Evolutionary conservation across 2,888 invertebrate species (phyloP).

Genomic region (Epistrophe grossulariae): DNA sequence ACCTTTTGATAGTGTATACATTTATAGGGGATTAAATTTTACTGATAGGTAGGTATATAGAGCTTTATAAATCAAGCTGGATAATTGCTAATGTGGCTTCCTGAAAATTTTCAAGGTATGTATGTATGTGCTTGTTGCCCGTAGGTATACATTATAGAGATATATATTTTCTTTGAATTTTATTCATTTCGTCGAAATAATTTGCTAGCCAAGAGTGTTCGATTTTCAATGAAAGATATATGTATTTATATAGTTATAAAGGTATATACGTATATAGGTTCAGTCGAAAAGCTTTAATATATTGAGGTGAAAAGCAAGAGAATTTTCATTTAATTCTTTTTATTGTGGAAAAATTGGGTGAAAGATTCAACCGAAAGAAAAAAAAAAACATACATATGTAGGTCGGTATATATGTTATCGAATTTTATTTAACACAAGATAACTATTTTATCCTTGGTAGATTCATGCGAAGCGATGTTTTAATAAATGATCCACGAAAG

Average conservation of each 20-base stretch:
- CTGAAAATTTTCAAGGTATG: neutral
- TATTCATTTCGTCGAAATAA: conserved; percentile 30
- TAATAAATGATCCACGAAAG: conserved; percentile 34
- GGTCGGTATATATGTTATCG: neutral
- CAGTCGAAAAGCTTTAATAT: too few relatives aligned
- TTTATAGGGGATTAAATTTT: conserved; percentile 30
- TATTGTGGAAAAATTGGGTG: neutral
- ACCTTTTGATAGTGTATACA: neutral
- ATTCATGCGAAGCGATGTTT: conserved; percentile 62
- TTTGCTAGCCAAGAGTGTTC: neutral
- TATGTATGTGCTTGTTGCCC: neutral
- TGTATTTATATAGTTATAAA: too few relatives aligned
- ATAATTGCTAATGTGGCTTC: conserved; percentile 70
- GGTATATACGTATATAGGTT: too few relatives aligned
- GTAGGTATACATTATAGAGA: neutral
- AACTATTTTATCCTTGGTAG: conserved; percentile 41
- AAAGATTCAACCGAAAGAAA: neutral
- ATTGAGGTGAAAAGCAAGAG: neutral
- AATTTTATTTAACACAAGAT: conserved; percentile 2
- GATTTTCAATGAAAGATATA: conserved; percentile 21
- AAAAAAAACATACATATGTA: neutral
- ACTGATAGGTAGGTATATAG: neutral
- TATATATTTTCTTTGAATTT: conserved; percentile 14
- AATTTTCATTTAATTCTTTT: conserved; percentile 14
- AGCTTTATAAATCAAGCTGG: conserved; percentile 64